Conservation (phyloP, 1,140 invertebrate species). For the Sarcophaga peregrina region DNA sequence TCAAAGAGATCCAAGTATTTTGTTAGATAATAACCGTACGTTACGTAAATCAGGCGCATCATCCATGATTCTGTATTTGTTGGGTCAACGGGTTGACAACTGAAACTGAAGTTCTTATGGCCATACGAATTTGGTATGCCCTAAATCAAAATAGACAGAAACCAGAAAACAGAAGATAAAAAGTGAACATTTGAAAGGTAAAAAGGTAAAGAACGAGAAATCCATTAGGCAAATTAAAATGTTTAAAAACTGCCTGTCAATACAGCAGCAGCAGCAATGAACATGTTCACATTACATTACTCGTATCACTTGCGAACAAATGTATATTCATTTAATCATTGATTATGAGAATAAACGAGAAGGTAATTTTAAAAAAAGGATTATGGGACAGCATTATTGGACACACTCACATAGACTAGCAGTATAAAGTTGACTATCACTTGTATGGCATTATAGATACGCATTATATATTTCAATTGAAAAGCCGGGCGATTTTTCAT, state of each 20-base stretch:
- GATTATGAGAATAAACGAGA: too few species aligned
- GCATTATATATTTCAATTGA: slow-evolving; percentile 75
- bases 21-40: slow-evolving; percentile 70
- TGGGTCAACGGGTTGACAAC: slow-evolving; percentile 73
- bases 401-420: slow-evolving; percentile 73
- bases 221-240: slow-evolving; percentile 45
- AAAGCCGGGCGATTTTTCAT: slow-evolving; percentile 82
- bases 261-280: too few species aligned
- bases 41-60: slow-evolving; percentile 72
- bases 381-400: background rate
- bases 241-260: slow-evolving; percentile 3
- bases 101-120: slow-evolving; percentile 71
- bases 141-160: slow-evolving; percentile 58
- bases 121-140: slow-evolving; percentile 66
- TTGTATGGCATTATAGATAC: slow-evolving; percentile 82
- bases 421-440: slow-evolving; percentile 75
- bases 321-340: too few species aligned
- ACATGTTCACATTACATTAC: too few species aligned
- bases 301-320: too few species aligned
- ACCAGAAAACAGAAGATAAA: background rate
- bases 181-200: slow-evolving; percentile 33
- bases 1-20: slow-evolving; percentile 72
- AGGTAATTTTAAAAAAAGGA: background rate
- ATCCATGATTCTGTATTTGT: slow-evolving; percentile 68
- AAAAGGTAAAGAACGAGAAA: slow-evolving; percentile 32